Percentiles rank a stretch among this genome's conserved stretches.
These are phyloP conservation scores for Thalassarche chlororhynchos DNA, from an alignment of 2,113 vertebrate genomes.

Conservation along the genomic window DNA sequence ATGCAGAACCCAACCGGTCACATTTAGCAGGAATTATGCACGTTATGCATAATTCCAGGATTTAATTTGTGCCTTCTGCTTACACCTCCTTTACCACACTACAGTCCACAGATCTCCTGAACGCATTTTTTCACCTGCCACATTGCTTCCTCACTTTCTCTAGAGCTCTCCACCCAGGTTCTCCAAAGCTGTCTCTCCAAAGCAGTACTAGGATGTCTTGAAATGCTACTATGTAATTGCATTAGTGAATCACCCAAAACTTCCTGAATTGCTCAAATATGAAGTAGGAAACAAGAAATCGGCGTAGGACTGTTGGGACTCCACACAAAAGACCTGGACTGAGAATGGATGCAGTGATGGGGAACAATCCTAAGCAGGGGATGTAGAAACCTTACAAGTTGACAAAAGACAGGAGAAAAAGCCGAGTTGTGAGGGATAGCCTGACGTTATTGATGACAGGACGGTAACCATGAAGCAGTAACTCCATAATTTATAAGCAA, in stretches of 20 bases:
- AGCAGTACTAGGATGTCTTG: neutral
- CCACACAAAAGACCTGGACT: neutral
- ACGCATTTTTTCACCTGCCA: neutral
- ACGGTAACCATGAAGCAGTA: neutral
- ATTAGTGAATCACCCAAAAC: neutral
- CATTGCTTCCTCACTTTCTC: neutral
- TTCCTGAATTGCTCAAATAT: neutral
- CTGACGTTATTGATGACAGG: neutral
- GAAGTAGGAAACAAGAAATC: neutral
- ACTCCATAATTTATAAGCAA: neutral
- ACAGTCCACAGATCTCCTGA: neutral
- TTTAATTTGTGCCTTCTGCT: neutral
- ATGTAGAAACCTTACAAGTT: neutral
- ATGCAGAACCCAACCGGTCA: neutral
- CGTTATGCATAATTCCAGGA: neutral
- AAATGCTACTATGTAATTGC: neutral
- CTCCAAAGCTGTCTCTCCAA: neutral
- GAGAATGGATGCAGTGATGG: neutral
- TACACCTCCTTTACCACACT: neutral
- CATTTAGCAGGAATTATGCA: neutral
- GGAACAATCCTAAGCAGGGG: neutral
- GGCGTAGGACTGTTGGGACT: fast-evolving
- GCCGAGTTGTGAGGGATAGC: neutral
- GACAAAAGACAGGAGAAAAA: neutral
- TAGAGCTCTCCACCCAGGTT: neutral